Conservation (phyloP, 1,140 invertebrate genomes). For the Mercenaria mercenaria region DNA sequence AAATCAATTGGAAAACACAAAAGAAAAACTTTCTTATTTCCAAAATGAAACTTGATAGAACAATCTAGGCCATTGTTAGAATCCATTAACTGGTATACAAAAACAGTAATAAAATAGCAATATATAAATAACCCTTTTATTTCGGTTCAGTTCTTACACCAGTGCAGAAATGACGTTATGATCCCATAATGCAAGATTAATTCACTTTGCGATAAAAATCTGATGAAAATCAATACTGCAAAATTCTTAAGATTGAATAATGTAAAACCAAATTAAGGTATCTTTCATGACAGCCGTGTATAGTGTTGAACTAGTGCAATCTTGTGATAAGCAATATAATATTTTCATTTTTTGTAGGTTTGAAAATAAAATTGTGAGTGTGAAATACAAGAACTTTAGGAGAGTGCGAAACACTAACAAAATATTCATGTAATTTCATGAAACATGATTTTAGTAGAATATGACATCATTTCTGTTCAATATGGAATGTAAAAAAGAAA, state of each 20-base stretch:
- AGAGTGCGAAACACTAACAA: neutral
- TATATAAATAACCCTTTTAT: neutral
- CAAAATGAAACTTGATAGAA: neutral
- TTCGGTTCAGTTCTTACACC: neutral
- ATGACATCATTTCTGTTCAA: too few species aligned
- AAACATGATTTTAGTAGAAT: too few species aligned
- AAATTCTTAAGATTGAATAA: neutral
- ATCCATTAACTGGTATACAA: neutral
- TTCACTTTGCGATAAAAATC: neutral
- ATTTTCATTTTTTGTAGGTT: neutral
- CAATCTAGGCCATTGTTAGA: neutral
- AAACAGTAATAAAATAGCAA: constrained; percentile 39
- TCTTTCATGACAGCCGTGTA: too few species aligned
- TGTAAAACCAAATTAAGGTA: too few species aligned
- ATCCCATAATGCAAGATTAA: neutral
- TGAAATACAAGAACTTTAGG: neutral
- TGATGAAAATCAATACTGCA: neutral
- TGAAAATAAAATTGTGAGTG: neutral
- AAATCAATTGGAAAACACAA: neutral
- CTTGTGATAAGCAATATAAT: neutral
- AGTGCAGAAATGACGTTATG: neutral
- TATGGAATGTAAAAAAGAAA: too few species aligned
- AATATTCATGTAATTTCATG: neutral
- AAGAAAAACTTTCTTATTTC: neutral
- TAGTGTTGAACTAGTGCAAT: neutral